A percentile compares a stretch with the other conserved stretches of the same genome.
phyloP scores from a whole-genome alignment of 2,797 vertebrate genomes.

The Manis pentadactyla region DNA sequence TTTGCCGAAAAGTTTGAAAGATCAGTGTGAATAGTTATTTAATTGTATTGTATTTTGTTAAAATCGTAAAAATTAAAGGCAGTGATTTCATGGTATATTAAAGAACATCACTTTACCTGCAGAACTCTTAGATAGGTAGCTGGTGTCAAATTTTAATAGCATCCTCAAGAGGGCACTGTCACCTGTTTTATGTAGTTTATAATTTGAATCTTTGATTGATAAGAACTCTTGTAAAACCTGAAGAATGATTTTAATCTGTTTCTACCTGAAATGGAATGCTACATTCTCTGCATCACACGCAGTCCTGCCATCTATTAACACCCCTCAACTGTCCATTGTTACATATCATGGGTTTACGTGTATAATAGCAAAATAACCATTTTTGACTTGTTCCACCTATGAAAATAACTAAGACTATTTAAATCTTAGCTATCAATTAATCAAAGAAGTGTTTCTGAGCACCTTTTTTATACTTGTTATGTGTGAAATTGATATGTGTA shows the following conservation, averaged over 20 bases:
- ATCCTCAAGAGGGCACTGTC: slow-evolving; percentile 82
- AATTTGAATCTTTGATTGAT: slow-evolving; percentile 44
- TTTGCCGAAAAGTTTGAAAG: not conserved
- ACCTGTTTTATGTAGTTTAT: slow-evolving; percentile 70
- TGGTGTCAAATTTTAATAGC: slow-evolving; percentile 65
- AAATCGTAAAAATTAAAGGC: not conserved
- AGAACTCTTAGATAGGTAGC: slow-evolving; percentile 35
- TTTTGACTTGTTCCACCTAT: not conserved
- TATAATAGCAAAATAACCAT: not conserved
- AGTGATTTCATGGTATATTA: not conserved
- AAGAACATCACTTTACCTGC: not conserved
- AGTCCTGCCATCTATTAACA: not conserved
- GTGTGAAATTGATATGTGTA: not conserved
- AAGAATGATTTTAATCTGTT: slow-evolving; percentile 19
- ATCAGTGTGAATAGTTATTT: not conserved
- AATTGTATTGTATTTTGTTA: not conserved
- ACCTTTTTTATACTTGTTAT: not conserved
- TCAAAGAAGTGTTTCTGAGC: not conserved
- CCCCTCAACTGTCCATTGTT: not conserved
- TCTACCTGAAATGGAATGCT: not conserved
- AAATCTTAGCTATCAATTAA: not conserved
- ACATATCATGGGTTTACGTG: not conserved
- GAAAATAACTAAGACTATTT: not conserved
- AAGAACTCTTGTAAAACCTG: not conserved
- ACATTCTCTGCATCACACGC: not conserved